Evolutionary conservation across 2,888 invertebrate genomes (phyloP).

Genomic region (Baronia brevicornis): DNA sequence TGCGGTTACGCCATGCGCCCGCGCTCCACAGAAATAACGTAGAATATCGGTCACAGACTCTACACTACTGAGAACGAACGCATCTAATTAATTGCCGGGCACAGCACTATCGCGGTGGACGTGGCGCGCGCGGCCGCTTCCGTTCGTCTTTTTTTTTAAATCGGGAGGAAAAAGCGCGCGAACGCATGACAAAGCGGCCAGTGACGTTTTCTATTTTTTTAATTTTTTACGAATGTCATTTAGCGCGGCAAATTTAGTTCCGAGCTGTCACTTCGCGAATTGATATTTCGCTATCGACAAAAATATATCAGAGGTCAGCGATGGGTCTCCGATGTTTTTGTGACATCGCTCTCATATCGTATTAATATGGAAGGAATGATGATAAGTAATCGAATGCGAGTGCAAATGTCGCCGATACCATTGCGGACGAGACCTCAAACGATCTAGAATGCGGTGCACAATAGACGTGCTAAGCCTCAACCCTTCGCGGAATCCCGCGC

Average conservation of each 20-base stretch:
- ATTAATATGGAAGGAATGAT: slow-evolving; percentile 48
- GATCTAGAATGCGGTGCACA: slow-evolving; percentile 18
- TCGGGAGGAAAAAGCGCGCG: slow-evolving; percentile 47
- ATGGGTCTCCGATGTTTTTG: slow-evolving; percentile 35
- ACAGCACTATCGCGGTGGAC: slow-evolving; percentile 53
- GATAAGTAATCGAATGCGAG: slow-evolving; percentile 64
- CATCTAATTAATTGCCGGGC: slow-evolving; percentile 60
- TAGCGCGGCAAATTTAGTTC: slow-evolving; percentile 11
- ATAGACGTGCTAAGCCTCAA: slow-evolving; percentile 36
- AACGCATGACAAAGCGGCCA: slow-evolving; percentile 26
- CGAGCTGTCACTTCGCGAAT: too few species aligned
- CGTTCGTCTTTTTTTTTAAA: slow-evolving; percentile 35
- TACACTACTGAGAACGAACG: slow-evolving; percentile 54
- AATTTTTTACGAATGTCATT: background rate
- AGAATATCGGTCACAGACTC: slow-evolving; percentile 72
- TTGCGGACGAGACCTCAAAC: slow-evolving; percentile 25
- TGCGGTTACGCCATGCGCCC: slow-evolving; percentile 61
- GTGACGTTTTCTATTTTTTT: slow-evolving; percentile 23
- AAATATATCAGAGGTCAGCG: slow-evolving; percentile 43
- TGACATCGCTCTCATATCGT: too few species aligned
- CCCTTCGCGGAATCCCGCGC: slow-evolving; percentile 60
- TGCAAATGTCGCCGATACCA: slow-evolving; percentile 27
- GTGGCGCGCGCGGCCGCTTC: slow-evolving; percentile 64
- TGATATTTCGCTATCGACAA: too few species aligned
- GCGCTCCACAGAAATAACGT: slow-evolving; percentile 67